A percentile compares a stretch with the other conserved stretches of the same genome.
These are phyloP conservation scores for Ylistrum balloti DNA, from an alignment of 1,140 invertebrate species.

Conservation along the genomic window DNA sequence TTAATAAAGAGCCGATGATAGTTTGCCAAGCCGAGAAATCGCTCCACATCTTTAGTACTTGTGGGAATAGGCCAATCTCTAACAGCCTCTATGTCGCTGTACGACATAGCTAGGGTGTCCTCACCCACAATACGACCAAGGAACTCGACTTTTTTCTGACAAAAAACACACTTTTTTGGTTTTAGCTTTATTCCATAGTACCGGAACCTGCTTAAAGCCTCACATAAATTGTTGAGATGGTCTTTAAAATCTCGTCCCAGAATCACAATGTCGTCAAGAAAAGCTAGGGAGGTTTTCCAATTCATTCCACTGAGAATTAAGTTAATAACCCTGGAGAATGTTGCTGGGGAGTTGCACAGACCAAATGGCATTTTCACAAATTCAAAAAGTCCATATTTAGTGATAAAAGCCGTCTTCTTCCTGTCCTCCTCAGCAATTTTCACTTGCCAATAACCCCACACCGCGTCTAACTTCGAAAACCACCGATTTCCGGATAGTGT, in stretches of 20 bases:
- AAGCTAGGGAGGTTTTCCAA: slow-evolving; percentile 36
- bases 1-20: too few species aligned
- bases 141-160: too few species aligned
- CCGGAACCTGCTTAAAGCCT: too few species aligned
- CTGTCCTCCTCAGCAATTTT: slow-evolving; percentile 71
- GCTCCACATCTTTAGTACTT: too few species aligned
- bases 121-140: too few species aligned
- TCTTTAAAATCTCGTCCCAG: slow-evolving; percentile 46
- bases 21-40: too few species aligned
- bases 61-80: too few species aligned
- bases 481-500: slow-evolving; percentile 49
- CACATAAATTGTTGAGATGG: slow-evolving; percentile 43
- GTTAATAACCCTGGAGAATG: slow-evolving; percentile 46
- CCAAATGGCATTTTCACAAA: slow-evolving; percentile 47
- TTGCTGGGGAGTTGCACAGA: slow-evolving; percentile 36
- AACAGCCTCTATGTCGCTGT: too few species aligned
- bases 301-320: slow-evolving; percentile 32
- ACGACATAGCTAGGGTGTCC: too few species aligned
- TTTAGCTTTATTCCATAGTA: too few species aligned
- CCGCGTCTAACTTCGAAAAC: slow-evolving; percentile 55
- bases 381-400: slow-evolving; percentile 43
- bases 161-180: too few species aligned
- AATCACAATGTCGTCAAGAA: slow-evolving; percentile 53
- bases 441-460: slow-evolving; percentile 77
- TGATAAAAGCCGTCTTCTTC: too few species aligned